Evolutionary conservation across 2,888 invertebrate genomes (phyloP), one percentile per base, ranked within the genome.

Genomic region (Polydrusus tereticollis): DNA sequence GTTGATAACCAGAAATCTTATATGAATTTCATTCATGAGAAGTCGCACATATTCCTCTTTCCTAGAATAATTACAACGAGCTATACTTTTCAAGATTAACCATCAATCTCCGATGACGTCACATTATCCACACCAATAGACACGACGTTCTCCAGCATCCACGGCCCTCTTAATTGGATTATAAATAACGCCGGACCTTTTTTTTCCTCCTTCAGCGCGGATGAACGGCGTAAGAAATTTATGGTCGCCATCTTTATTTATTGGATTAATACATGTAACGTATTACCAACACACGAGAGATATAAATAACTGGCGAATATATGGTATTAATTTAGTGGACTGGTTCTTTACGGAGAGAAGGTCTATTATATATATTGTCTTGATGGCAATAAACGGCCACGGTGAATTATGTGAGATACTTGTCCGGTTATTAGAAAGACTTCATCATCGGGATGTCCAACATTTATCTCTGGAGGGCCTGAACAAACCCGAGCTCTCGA

Each of bases 241-340:
- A 86, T 86, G 83, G 83, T 83, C 81, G 82, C 85, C 85, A 84
- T 85, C 85, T 86, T 86, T 86, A 86, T 86, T 86, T 86, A 86
- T 86, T 86, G 86, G 86, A 85, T 86, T 86, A 86, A 86, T 86
- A 85, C 85, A 84, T 85, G 85, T 86, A 86, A 85, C 85, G 84
- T 86, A 86, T 85, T 85, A 85, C 84, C 84, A 84, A 85, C 85
- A 85, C 85, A 85, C 84, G 84, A 85, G 82, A 83, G 84, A 81
- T 84, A 85, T 85, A 85, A 85, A 85, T 85, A 85, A 85, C 85
- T 81, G 79, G 80, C 78, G 83, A 84, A 84, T 83, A 85, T 84
- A 84, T 83, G 84, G 84, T 85, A 85, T 85, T 85, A 85, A 85
- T 85, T 85, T 85, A 84, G 83, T 82, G 80, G 83, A 81, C 83